Conservation (phyloP, 1,140 invertebrate genomes). For the Hyles euphorbiae region DNA sequence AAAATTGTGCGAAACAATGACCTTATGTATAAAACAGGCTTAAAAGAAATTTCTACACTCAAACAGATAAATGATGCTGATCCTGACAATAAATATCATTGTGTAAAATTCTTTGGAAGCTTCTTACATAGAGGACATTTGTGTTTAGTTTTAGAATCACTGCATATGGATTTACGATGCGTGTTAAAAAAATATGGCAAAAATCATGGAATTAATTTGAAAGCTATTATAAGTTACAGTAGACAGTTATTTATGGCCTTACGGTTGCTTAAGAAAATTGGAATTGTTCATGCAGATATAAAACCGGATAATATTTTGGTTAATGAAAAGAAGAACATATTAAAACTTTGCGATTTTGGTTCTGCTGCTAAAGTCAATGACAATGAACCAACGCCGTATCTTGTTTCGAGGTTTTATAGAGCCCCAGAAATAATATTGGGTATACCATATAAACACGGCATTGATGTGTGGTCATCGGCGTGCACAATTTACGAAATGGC, state of each 20-base stretch:
- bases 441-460: conserved; percentile 95
- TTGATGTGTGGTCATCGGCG: conserved; percentile 98
- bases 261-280: conserved; percentile 94
- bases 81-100: conserved; percentile 97
- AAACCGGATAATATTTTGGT: conserved; percentile 99
- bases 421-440: conserved; percentile 99
- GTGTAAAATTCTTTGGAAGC: conserved; percentile 91
- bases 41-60: conserved; percentile 96
- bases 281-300: conserved; percentile 98
- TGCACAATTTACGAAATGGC: conserved; percentile 99
- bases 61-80: conserved; percentile 97
- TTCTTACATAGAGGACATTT: conserved; percentile 97
- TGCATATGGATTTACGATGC: conserved; percentile 94
- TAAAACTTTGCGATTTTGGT: conserved; percentile 99
- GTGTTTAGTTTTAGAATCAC: conserved; percentile 97
- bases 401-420: conserved; percentile 98
- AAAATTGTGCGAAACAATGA: conserved; percentile 99
- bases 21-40: conserved; percentile 98
- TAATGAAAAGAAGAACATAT: conserved; percentile 96
- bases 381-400: conserved; percentile 98
- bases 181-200: conserved; percentile 98
- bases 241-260: conserved; percentile 96
- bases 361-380: conserved; percentile 96
- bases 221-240: conserved; percentile 97
- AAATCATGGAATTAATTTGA: conserved; percentile 97